Evolutionary conservation across 1,140 invertebrate species (phyloP).

Genomic region (Pseudomyrmex dendroicus): DNA sequence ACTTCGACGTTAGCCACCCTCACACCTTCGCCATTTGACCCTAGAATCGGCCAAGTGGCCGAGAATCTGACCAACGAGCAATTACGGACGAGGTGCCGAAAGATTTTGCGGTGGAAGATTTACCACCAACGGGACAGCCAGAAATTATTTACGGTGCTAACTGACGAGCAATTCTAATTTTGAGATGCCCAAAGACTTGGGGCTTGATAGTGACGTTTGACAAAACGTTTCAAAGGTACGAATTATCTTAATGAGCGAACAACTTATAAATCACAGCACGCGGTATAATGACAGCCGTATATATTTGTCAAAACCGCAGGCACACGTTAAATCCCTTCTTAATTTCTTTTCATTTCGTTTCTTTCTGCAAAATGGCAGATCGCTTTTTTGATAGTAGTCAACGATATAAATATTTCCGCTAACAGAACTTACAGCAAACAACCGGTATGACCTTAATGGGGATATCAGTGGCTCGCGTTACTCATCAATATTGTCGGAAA

Average conservation of each 20-base stretch:
- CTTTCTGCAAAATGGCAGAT: slow-evolving; percentile 10
- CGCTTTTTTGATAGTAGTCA: slow-evolving; percentile 32
- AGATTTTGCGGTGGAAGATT: slow-evolving; percentile 66
- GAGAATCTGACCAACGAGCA: slow-evolving; percentile 71
- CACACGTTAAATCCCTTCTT: slow-evolving; percentile 40
- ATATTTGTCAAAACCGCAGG: slow-evolving; percentile 17
- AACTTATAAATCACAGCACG: slow-evolving; percentile 46
- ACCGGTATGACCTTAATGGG: slow-evolving; percentile 22
- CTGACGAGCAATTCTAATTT: slow-evolving; percentile 52
- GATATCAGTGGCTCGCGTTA: slow-evolving; percentile 32
- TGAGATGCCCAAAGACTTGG: slow-evolving; percentile 3
- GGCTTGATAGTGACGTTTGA: slow-evolving; percentile 55
- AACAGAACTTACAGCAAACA: slow-evolving; percentile 2
- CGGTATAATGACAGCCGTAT: slow-evolving; percentile 41
- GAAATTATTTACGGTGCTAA: slow-evolving; percentile 52
- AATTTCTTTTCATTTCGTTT: slow-evolving; percentile 28
- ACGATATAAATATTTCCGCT: slow-evolving; percentile 40
- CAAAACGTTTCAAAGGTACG: slow-evolving; percentile 50
- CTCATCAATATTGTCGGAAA: slow-evolving; percentile 43
- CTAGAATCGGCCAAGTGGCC: slow-evolving; percentile 72
- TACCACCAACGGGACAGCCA: slow-evolving; percentile 39
- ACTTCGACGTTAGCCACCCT: slow-evolving; percentile 74
- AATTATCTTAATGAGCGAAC: slow-evolving; percentile 56
- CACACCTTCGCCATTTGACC: slow-evolving; percentile 68
- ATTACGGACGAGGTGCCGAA: slow-evolving; percentile 67